Evolutionary conservation across 2,888 invertebrate genomes (phyloP), one percentile per base, ranked within the genome.

Genomic region (Griposia aprilina): DNA sequence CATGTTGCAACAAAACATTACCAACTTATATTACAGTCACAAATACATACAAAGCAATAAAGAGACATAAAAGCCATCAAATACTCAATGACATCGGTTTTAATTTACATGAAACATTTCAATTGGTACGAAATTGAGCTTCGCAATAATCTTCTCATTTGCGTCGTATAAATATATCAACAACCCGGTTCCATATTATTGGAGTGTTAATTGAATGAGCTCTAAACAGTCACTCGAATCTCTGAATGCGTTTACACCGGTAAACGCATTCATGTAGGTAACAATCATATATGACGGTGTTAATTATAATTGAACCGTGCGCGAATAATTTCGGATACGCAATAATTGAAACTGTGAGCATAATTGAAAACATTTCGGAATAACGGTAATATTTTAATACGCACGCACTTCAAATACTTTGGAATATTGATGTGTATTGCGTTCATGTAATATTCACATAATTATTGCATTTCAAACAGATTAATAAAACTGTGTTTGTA

Each of bases 291-390:
- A 82, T 78, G 82, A 79, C 65, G 67, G 26, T 67, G 68, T 80
- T 81, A 79, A 79, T 81, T 83, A 74, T 76, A 74, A 72, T 75
- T 80, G 68, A 87, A 86, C 66, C 69, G 74, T 70, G 59, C 77
- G 73, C 59, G 81, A 76, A 77, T 81, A 70, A 86, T 79, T 78
- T 73, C 62, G 68, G 55, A 73, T 88, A 76, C 59, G 62, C 62
- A 36, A 74, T 76, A 66, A 82, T 71, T 83, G 78, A 78, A 74
- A 60, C 41, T 36, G 48, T 50, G 63, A 52, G 57, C 59, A 63
- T 76, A 77, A 86, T 84, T 80, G 84, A 80, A 82, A 80, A 65
- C 55, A 81, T 81, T 85, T n/a, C 41, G 26, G 68, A 69, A 76
- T 78, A 65, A 71, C 26, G 63, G 26, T 30, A 82, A 52, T 67